phyloP scores from a whole-genome alignment of 2,797 vertebrate genomes.

The Melanotaenia boesemani region DNA sequence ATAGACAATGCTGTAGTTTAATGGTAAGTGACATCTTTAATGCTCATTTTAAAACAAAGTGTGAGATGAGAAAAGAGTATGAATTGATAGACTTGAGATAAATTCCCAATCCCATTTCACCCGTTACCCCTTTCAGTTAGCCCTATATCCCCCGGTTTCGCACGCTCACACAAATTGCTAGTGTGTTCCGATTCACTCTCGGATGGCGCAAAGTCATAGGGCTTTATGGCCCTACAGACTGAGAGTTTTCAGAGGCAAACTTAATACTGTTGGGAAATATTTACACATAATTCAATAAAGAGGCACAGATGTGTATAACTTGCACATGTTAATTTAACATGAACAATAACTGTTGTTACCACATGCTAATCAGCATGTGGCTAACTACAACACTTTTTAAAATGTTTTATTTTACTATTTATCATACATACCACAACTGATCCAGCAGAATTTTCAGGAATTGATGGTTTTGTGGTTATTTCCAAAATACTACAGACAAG shows the following conservation, averaged over 20 bases:
- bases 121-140: background rate
- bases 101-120: conserved; percentile 1
- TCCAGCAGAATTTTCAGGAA: background rate
- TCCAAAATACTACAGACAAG: too few species aligned
- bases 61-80: conserved; percentile 17
- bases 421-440: background rate
- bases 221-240: background rate
- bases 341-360: background rate
- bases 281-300: too few species aligned
- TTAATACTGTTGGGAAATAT: background rate
- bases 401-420: background rate
- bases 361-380: background rate
- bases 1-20: conserved; percentile 23
- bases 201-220: background rate
- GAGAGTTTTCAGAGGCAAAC: background rate
- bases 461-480: too few species aligned
- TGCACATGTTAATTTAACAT: too few species aligned
- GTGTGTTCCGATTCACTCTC: background rate
- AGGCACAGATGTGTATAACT: too few species aligned
- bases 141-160: background rate
- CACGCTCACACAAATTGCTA: background rate
- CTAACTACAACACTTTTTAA: background rate
- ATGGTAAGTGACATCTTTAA: conserved; percentile 27
- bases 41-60: conserved; percentile 21
- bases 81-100: conserved; percentile 1